Percentiles rank a stretch among this genome's conserved stretches.
Evolutionary conservation across 2,888 invertebrate species (phyloP).

Genomic region (Spilosoma lubricipeda): DNA sequence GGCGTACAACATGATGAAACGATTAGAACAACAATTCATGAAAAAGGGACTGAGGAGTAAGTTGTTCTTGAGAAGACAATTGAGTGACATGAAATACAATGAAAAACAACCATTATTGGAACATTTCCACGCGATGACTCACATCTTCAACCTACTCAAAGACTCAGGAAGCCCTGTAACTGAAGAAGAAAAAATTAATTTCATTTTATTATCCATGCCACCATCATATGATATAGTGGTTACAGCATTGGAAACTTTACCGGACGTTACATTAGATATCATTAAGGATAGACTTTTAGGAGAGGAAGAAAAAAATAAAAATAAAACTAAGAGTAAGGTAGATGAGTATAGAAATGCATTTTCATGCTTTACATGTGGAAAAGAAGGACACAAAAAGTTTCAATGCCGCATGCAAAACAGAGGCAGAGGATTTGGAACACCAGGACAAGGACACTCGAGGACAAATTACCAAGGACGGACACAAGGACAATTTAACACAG

Average conservation of each 20-base stretch:
- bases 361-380: neutral
- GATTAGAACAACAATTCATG: neutral
- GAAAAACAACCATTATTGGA: neutral
- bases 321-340: neutral
- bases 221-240: neutral
- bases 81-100: neutral
- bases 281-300: neutral
- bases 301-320: slow-evolving; percentile 4
- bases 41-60: neutral
- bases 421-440: no score
- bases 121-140: neutral
- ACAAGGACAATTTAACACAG: no score
- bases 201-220: neutral
- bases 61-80: neutral
- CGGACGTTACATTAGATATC: neutral
- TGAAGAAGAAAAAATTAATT: slow-evolving; percentile 1
- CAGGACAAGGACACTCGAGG: no score
- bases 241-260: neutral
- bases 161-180: neutral
- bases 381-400: slow-evolving; percentile 1
- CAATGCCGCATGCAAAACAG: neutral
- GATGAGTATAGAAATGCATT: neutral
- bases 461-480: no score
- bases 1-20: no score
- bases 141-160: neutral